Percentiles rank a stretch among this genome's conserved stretches.
Conservation (phyloP, 1,140 invertebrate genomes). For the Mya arenaria region DNA sequence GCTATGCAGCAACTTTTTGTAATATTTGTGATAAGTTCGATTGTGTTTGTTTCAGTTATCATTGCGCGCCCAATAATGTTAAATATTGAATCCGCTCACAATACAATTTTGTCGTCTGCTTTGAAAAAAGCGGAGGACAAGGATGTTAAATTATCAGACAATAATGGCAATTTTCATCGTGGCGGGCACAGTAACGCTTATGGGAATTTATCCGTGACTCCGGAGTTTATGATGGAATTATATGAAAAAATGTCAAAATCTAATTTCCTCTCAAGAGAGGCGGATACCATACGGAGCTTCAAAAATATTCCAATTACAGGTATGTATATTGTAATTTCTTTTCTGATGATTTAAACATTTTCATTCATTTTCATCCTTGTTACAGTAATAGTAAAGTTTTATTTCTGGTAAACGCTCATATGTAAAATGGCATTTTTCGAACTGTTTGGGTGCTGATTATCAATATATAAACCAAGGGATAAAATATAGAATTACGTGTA, state of each 20-base stretch:
- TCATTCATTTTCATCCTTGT: too few species aligned
- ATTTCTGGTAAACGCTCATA: too few species aligned
- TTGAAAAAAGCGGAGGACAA: background rate
- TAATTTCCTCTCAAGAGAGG: background rate
- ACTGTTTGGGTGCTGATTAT: too few species aligned
- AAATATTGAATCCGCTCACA: background rate
- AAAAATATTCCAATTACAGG: constrained; percentile 40
- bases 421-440: too few species aligned
- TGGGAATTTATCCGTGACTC: constrained; percentile 2
- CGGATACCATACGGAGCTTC: constrained; percentile 40
- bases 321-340: too few species aligned
- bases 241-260: constrained; percentile 33
- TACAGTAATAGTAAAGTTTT: too few species aligned
- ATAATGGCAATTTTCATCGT: background rate
- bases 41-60: background rate
- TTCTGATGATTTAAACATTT: too few species aligned
- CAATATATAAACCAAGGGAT: too few species aligned
- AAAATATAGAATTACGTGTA: too few species aligned
- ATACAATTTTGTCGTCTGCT: background rate
- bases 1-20: constrained; percentile 49
- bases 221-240: constrained; percentile 47
- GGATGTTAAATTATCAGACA: background rate
- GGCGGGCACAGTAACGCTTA: background rate
- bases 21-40: constrained; percentile 1
- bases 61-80: constrained; percentile 40